Evolutionary conservation across 2,888 invertebrate genomes (phyloP).

Genomic region (Zele albiditarsus): DNA sequence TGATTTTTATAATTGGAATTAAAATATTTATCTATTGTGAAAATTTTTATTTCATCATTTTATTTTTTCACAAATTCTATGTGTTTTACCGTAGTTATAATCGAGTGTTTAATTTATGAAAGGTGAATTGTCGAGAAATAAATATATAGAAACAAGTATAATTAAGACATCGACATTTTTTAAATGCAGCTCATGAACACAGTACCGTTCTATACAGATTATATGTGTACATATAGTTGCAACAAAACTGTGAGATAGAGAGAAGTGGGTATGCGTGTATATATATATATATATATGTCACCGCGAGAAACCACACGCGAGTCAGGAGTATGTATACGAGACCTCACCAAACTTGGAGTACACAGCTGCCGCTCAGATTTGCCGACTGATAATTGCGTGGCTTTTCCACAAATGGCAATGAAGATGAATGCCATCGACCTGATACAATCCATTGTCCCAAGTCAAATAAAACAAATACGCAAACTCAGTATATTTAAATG

Average conservation of each 20-base stretch:
- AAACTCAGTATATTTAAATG: not conserved
- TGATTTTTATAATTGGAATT: no score
- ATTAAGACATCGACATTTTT: conserved; percentile 70
- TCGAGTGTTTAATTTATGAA: no score
- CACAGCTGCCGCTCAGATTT: conserved; percentile 70
- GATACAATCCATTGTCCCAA: conserved; percentile 26
- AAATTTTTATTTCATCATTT: no score
- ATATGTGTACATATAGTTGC: not conserved
- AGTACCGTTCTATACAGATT: not conserved
- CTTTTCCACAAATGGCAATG: conserved; percentile 68
- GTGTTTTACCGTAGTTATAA: no score
- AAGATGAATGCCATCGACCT: conserved; percentile 45
- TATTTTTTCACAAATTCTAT: no score
- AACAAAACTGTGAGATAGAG: not conserved
- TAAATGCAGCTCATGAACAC: conserved; percentile 53
- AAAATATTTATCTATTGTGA: no score
- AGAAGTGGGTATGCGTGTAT: not conserved
- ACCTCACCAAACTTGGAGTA: conserved; percentile 65
- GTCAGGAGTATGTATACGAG: not conserved
- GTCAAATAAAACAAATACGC: not conserved
- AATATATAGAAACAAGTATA: conserved; percentile 59
- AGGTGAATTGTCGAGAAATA: not conserved
- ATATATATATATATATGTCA: conserved; percentile 28
- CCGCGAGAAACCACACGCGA: conserved; percentile 45
- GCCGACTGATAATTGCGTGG: conserved; percentile 69